These are phyloP conservation scores for Ginglymostoma cirratum DNA, from an alignment of 2,113 vertebrate species.

Conservation along the genomic window DNA sequence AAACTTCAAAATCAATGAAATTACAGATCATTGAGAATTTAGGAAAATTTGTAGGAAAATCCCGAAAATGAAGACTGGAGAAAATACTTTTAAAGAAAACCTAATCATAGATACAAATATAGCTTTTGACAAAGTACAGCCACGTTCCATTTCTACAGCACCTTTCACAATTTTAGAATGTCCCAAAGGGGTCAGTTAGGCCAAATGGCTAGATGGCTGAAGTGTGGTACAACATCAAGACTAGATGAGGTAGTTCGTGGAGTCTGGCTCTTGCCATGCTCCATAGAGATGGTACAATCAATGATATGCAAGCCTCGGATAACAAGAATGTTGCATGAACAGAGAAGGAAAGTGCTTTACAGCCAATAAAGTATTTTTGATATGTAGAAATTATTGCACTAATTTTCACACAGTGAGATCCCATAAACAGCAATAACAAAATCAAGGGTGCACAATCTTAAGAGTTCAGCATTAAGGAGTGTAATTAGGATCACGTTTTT, in stretches of 20 bases:
- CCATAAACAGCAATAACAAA: background rate
- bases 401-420: background rate
- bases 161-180: background rate
- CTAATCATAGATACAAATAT: background rate
- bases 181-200: background rate
- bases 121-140: background rate
- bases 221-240: background rate
- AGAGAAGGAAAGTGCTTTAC: background rate
- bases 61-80: background rate
- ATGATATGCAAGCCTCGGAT: too few species aligned
- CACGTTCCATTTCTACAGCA: background rate
- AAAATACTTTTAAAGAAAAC: background rate
- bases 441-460: background rate
- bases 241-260: background rate
- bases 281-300: too few species aligned
- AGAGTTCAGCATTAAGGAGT: background rate
- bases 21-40: background rate
- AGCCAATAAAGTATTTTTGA: background rate
- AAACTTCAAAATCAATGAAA: background rate
- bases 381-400: background rate
- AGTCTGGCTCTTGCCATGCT: too few species aligned
- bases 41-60: background rate
- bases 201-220: background rate
- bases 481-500: background rate
- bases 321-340: background rate